phyloP scores from a whole-genome alignment of 2,888 invertebrate species.

The Lottia scabra region DNA sequence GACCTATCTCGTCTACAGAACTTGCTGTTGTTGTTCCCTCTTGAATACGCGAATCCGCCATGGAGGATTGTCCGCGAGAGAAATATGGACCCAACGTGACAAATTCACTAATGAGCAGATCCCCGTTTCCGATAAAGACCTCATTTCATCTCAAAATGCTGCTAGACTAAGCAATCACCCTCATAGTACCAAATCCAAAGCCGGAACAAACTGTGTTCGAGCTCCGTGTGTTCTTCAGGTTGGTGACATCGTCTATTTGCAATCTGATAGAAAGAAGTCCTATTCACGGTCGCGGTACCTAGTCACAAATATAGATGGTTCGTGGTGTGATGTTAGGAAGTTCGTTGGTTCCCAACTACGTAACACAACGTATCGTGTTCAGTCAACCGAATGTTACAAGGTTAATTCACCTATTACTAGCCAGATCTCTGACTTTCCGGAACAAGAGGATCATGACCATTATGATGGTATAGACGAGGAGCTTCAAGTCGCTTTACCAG shows the following conservation, averaged over 20 bases:
- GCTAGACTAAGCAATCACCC: neutral
- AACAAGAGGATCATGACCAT: too few relatives aligned
- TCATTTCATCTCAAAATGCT: neutral
- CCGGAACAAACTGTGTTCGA: neutral
- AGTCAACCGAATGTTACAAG: neutral
- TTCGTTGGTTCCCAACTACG: neutral
- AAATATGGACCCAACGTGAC: slow-evolving; percentile 2
- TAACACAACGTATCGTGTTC: neutral
- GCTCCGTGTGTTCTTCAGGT: neutral
- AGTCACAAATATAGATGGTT: neutral
- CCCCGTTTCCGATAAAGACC: slow-evolving; percentile 9
- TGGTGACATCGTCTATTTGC: slow-evolving; percentile 6
- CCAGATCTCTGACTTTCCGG: too few relatives aligned
- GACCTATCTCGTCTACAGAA: neutral
- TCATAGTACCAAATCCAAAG: slow-evolving; percentile 5
- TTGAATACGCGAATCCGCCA: slow-evolving; percentile 10
- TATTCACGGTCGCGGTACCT: neutral
- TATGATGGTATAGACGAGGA: too few relatives aligned
- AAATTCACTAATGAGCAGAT: slow-evolving; percentile 4
- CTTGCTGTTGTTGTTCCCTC: neutral
- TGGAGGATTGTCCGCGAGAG: slow-evolving; percentile 5
- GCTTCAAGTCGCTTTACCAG: too few relatives aligned
- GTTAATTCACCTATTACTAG: neutral
- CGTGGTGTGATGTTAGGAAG: neutral
- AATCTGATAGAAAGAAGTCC: neutral